phyloP scores from a whole-genome alignment of 2,888 invertebrate species.

The Agonopterix arenella region DNA sequence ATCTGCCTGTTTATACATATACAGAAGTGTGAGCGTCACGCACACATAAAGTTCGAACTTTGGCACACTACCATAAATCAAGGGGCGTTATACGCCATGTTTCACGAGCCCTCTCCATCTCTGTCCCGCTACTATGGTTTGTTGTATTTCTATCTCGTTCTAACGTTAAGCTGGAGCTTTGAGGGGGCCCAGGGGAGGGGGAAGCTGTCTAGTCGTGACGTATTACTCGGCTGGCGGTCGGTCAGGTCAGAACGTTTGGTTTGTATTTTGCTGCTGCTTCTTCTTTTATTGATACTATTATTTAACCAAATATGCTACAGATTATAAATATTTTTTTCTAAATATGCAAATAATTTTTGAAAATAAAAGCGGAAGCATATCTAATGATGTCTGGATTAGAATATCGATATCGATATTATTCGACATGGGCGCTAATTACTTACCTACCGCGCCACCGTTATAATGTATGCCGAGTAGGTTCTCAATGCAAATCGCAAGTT shows the following conservation, averaged over 20 bases:
- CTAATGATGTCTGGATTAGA: conserved; percentile 57
- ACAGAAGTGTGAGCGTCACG: conserved; percentile 36
- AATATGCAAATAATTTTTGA: not conserved
- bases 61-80: conserved; percentile 75
- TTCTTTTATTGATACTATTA: conserved; percentile 14
- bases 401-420: conserved; percentile 49
- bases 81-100: conserved; percentile 78
- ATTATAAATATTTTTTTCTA: not conserved
- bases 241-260: conserved; percentile 53
- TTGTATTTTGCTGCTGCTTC: conserved; percentile 27
- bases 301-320: not conserved
- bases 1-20: conserved; percentile 1
- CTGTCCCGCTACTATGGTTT: conserved; percentile 49
- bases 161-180: conserved; percentile 55
- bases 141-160: conserved; percentile 52
- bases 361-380: conserved; percentile 23
- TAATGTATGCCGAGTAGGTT: conserved; percentile 69
- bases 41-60: conserved; percentile 72
- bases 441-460: conserved; percentile 48
- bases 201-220: conserved; percentile 73
- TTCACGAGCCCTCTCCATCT: conserved; percentile 63
- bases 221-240: conserved; percentile 67
- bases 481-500: conserved; percentile 73
- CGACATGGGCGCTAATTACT: conserved; percentile 63
- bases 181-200: conserved; percentile 54